Base-by-base conservation (phyloP, 2,888 invertebrate species). In the Tuta absoluta region DNA sequence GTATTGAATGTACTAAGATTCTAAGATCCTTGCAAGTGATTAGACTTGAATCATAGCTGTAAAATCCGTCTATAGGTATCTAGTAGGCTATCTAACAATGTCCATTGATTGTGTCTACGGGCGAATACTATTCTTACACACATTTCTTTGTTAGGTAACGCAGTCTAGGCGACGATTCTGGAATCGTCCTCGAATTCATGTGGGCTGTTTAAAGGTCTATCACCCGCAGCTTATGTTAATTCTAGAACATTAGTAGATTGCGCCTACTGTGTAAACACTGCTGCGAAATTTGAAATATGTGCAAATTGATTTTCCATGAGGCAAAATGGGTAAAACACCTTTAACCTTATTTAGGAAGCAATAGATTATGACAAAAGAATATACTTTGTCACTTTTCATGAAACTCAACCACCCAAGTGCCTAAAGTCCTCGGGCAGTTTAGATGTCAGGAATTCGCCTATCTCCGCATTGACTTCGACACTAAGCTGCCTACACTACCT, bases 151-250 rank as follows among this genome's bases (percentile, higher is more conserved):
- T 69, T 72, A 62, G 51, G 72, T 71, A 68, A 71, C 67, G 62
- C 67, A 64, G 66, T 66, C 71, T 75, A 69, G 74, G 72, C 56
- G 71, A 69, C 71, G 72, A 71, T 79, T 79, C 72, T 79, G 76
- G 77, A 78, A 78, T 70, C 78, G 84, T 80, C 85, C 86, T 86
- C 78, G 83, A 76, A 79, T 77, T 77, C 78, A 87, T 88, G 82
- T 80, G 87, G 86, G 88, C 77, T 76, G 76, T 75, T 82, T 79
- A 81, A 81, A 83, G 80, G 80, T 78, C 82, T 84, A 83, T 84
- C 80, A 82, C 89, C 89, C 88, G 84, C 79, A 86, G 82, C 67
- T 79, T 86, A 88, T 89, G 87, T 68, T 78, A 87, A 89, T 87
- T 76, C 72, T 76, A 75, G 73, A 73, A 77, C 72, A 75, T 72